Conservation (phyloP, 1,140 invertebrate genomes). For the Drosophila lowei region DNA sequence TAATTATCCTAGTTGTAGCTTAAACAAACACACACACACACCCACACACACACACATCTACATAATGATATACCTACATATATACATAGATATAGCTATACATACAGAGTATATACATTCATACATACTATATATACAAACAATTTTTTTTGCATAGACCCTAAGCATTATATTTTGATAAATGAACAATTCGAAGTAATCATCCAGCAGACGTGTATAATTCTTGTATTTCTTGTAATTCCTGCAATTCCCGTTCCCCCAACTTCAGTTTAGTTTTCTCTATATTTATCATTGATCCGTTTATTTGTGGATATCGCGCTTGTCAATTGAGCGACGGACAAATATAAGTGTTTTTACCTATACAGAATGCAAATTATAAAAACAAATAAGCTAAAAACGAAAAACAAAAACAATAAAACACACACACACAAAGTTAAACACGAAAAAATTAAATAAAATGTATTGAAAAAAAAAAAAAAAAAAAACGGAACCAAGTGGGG, state of each 20-base stretch:
- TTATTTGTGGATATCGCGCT: conserved; percentile 34
- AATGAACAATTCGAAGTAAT: conserved; percentile 12
- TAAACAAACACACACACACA: conserved; percentile 25
- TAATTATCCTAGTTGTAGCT: conserved; percentile 66
- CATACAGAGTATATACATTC: conserved; percentile 24
- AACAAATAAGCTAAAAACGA: conserved; percentile 34
- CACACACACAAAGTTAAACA: conserved; percentile 42
- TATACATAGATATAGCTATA: conserved; percentile 21
- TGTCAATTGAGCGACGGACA: conserved; percentile 64
- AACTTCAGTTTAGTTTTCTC: conserved; percentile 17
- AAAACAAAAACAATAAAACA: conserved; percentile 24
- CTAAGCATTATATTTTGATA: conserved; percentile 66
- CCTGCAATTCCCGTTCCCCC: not conserved
- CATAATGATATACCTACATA: conserved; percentile 38
- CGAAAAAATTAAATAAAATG: conserved; percentile 42
- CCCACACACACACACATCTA: no score
- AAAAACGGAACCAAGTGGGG: not conserved
- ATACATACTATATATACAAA: conserved; percentile 33
- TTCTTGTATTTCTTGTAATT: conserved; percentile 4
- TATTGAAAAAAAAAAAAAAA: conserved; percentile 53
- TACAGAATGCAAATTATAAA: conserved; percentile 51
- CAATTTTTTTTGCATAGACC: conserved; percentile 44
- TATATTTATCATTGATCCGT: conserved; percentile 66
- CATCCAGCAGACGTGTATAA: no score
- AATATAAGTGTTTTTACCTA: conserved; percentile 62